phyloP scores from a whole-genome alignment of 2,888 invertebrate species.

The Sesia bembeciformis region DNA sequence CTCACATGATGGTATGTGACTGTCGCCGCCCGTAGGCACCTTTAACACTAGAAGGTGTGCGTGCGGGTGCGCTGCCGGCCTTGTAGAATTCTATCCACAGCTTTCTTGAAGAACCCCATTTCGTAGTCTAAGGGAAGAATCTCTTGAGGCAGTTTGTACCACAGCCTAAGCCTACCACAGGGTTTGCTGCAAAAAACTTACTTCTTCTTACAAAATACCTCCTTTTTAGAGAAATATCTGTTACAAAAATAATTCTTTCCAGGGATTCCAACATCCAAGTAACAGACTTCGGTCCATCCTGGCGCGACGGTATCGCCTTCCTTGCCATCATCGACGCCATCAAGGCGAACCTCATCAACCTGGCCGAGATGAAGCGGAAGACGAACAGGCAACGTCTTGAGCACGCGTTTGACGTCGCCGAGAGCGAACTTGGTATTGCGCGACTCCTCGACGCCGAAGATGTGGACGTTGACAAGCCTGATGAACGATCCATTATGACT shows the following conservation, averaged over 20 bases:
- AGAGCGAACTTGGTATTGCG: constrained; percentile 92
- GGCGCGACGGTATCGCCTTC: constrained; percentile 97
- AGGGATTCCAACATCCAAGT: constrained; percentile 92
- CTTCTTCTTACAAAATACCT: no score
- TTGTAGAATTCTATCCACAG: no score
- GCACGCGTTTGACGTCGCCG: constrained; percentile 95
- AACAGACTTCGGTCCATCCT: constrained; percentile 94
- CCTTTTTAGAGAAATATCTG: no score
- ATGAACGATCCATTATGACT: constrained; percentile 98
- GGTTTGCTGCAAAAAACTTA: no score
- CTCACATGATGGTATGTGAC: no score
- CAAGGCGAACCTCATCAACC: constrained; percentile 91
- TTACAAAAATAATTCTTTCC: constrained; percentile 13
- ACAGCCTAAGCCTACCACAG: no score
- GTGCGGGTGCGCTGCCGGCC: no score
- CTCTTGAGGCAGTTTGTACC: no score
- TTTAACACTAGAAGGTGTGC: no score
- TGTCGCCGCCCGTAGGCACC: no score
- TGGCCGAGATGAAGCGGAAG: constrained; percentile 83
- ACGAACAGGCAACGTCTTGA: constrained; percentile 89
- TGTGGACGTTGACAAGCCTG: constrained; percentile 95
- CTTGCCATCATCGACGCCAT: constrained; percentile 96
- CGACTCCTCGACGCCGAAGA: constrained; percentile 95
- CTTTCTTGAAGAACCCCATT: no score
- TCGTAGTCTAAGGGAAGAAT: no score